Evolutionary conservation across 2,888 invertebrate genomes (phyloP).

Genomic region (Megaustenia siamemsis): DNA sequence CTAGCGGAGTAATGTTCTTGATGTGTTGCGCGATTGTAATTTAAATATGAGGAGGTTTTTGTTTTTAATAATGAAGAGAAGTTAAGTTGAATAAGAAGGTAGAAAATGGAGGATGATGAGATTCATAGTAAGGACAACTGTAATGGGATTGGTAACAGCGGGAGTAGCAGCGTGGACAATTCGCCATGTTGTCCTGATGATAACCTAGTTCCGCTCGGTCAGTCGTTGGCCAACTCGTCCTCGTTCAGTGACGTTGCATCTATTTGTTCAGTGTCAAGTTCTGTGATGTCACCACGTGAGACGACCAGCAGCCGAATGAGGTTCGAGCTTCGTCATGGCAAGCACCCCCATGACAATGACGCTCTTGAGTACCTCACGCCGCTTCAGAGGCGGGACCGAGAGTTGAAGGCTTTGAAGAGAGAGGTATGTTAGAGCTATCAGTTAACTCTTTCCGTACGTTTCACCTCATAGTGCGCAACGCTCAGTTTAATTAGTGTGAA

Average conservation of each 20-base stretch:
- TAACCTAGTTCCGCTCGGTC: background rate
- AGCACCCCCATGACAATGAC: background rate
- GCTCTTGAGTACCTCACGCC: conserved; percentile 21
- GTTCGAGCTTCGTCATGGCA: conserved; percentile 23
- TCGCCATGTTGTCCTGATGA: too few species aligned
- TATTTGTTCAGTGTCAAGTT: background rate
- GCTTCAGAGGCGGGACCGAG: conserved; percentile 29
- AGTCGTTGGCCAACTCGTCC: background rate
- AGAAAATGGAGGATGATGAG: conserved; percentile 3
- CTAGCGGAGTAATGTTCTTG: too few species aligned
- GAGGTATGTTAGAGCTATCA: conserved; percentile 35
- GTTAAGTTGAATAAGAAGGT: background rate
- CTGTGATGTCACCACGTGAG: background rate
- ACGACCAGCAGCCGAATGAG: conserved; percentile 21
- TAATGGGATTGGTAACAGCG: background rate
- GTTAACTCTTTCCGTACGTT: too few species aligned
- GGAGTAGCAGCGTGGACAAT: too few species aligned
- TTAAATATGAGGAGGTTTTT: too few species aligned
- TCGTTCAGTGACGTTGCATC: conserved; percentile 2
- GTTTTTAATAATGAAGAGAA: background rate
- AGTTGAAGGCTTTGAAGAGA: background rate
- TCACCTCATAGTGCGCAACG: too few species aligned
- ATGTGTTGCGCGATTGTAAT: too few species aligned
- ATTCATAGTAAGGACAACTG: too few species aligned
- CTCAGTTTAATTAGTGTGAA: too few species aligned